phyloP scores from a whole-genome alignment of 2,113 vertebrate species.

The Saccopteryx leptura region DNA sequence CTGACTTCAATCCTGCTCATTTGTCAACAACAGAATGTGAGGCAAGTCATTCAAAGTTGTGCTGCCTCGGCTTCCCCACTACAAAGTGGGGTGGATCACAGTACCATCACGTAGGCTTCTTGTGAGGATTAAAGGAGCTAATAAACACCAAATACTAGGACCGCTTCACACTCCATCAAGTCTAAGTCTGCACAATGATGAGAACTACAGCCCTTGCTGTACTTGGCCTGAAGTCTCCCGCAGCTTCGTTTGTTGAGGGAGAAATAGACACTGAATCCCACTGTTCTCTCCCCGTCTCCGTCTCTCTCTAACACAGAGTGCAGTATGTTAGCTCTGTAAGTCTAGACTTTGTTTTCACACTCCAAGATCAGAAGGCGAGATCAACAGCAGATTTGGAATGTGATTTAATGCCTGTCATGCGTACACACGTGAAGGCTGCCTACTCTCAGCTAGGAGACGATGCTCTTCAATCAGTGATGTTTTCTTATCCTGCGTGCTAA shows the following conservation, averaged over 20 bases:
- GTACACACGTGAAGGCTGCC: rapidly evolving
- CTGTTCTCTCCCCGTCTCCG: not conserved
- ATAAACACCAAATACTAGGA: not conserved
- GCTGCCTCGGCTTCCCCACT: not conserved
- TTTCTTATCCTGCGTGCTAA: not conserved
- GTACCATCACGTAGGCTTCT: not conserved
- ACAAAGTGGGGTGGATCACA: not conserved
- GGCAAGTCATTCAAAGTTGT: not conserved
- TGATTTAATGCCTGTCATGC: rapidly evolving
- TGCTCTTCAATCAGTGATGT: not conserved
- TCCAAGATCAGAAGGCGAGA: not conserved
- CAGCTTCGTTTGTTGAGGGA: not conserved
- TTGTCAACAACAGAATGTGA: not conserved
- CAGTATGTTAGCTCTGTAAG: not conserved
- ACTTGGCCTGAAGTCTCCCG: not conserved
- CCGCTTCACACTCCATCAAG: not conserved
- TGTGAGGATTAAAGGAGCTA: not conserved
- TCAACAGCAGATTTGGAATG: not conserved
- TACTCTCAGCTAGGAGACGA: not conserved
- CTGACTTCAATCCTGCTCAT: not conserved
- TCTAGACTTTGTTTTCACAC: conserved; percentile 16
- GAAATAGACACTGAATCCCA: not conserved
- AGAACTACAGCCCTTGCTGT: not conserved
- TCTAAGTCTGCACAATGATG: not conserved
- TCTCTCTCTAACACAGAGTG: not conserved